Evolutionary conservation across 2,888 invertebrate genomes (phyloP).

Genomic region (Caenorhabditis sulstoni): DNA sequence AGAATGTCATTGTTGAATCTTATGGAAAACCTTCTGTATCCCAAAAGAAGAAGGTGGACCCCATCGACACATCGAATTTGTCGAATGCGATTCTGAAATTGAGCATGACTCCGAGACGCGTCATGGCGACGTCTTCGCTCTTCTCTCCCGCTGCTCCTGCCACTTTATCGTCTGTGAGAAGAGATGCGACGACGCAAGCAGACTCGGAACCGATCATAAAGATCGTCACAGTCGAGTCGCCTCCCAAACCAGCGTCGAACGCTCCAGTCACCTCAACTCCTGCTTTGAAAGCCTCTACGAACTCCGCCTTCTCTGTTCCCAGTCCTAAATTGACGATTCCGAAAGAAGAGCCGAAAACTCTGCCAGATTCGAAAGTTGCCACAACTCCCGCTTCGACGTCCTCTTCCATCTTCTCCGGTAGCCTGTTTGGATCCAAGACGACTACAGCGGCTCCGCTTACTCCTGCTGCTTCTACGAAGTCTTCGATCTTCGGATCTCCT

Average conservation of each 20-base stretch:
- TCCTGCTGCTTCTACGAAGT: not conserved
- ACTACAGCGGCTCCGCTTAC: not conserved
- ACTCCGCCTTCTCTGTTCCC: not conserved
- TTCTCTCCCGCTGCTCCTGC: not conserved
- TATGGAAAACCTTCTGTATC: not conserved
- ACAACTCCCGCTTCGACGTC: constrained; percentile 5
- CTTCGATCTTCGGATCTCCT: constrained; percentile 3
- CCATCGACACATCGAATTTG: constrained; percentile 42
- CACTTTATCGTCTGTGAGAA: not conserved
- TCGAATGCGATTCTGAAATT: constrained; percentile 53
- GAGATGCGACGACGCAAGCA: constrained; percentile 57
- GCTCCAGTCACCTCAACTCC: constrained; percentile 17
- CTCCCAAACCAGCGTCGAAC: constrained; percentile 8
- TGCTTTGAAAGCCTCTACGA: not conserved
- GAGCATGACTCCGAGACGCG: constrained; percentile 53
- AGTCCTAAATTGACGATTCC: not conserved
- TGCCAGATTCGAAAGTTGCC: not conserved
- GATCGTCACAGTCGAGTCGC: constrained; percentile 45
- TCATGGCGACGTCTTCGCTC: constrained; percentile 14
- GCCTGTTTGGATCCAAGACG: constrained; percentile 15
- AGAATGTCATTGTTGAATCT: constrained; percentile 18
- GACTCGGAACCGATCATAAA: constrained; percentile 42
- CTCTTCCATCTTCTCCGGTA: constrained; percentile 38
- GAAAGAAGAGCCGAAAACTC: constrained; percentile 5
- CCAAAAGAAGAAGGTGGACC: not conserved